Evolutionary conservation across 2,113 vertebrate genomes (phyloP).

Genomic region (Hydrochoerus hydrochaeris): DNA sequence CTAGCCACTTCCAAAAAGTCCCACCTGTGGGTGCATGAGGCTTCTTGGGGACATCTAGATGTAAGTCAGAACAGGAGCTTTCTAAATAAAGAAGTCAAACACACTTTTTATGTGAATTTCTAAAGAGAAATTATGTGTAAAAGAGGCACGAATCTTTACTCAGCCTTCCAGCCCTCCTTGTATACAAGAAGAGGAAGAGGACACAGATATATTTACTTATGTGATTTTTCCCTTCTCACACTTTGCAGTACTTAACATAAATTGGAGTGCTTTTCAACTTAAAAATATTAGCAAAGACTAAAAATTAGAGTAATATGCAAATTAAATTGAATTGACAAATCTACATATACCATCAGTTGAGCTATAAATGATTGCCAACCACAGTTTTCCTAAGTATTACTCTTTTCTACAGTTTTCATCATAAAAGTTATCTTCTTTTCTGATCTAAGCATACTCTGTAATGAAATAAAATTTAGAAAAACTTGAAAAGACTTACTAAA

Average conservation of each 20-base stretch:
- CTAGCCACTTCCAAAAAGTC: neutral
- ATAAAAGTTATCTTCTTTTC: neutral
- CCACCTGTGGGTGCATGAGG: neutral
- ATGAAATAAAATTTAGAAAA: neutral
- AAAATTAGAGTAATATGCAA: neutral
- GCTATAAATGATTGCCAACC: neutral
- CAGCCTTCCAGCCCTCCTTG: neutral
- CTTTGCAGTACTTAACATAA: neutral
- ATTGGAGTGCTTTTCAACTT: neutral
- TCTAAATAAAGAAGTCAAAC: neutral
- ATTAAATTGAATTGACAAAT: neutral
- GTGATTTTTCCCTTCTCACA: neutral
- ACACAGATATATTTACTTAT: neutral
- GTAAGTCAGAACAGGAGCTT: neutral
- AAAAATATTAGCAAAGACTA: neutral
- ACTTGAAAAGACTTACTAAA: neutral
- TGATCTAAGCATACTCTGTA: neutral
- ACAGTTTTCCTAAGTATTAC: neutral
- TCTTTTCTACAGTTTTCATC: neutral
- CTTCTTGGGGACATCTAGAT: neutral
- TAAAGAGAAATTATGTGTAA: slow-evolving; percentile 35
- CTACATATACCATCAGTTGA: neutral
- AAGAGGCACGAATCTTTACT: neutral
- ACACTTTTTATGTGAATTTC: neutral
- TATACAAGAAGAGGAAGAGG: neutral